Evolutionary conservation across 2,888 invertebrate genomes (phyloP).

Genomic region (Patella ulyssiponensis): DNA sequence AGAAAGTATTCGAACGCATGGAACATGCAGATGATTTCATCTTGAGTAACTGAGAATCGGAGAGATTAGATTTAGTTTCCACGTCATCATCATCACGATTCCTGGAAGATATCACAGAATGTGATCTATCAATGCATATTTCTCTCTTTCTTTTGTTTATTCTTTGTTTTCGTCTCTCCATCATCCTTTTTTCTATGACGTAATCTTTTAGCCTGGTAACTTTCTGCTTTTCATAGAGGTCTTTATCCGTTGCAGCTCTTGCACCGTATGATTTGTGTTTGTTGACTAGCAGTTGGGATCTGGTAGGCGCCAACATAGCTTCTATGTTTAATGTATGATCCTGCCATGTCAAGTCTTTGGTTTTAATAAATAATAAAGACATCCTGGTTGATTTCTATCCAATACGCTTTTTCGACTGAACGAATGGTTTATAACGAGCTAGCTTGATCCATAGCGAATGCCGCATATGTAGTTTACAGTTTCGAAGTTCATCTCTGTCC

Average conservation of each 20-base stretch:
- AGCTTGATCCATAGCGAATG: no score
- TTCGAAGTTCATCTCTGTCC: no score
- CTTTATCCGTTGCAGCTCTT: slow-evolving; percentile 44
- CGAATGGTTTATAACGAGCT: no score
- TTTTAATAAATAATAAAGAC: slow-evolving; percentile 51
- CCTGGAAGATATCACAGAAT: not conserved
- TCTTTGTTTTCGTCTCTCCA: slow-evolving; percentile 44
- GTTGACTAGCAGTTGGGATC: slow-evolving; percentile 56
- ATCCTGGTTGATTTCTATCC: slow-evolving; percentile 27
- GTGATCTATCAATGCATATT: not conserved
- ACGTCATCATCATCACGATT: not conserved
- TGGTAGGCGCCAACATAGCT: slow-evolving; percentile 54
- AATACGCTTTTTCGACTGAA: no score
- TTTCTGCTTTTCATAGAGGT: slow-evolving; percentile 50
- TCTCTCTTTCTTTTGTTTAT: slow-evolving; percentile 23
- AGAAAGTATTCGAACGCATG: not conserved
- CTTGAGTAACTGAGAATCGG: not conserved
- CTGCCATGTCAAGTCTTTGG: slow-evolving; percentile 57
- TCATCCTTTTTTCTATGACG: slow-evolving; percentile 47
- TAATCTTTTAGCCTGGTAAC: slow-evolving; percentile 46
- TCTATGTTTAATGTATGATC: slow-evolving; percentile 60
- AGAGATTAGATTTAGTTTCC: not conserved
- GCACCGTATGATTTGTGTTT: slow-evolving; percentile 57
- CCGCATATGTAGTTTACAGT: no score
- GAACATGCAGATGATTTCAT: not conserved